Evolutionary conservation across 2,797 vertebrate genomes (phyloP).

Genomic region (Tadarida brasiliensis): DNA sequence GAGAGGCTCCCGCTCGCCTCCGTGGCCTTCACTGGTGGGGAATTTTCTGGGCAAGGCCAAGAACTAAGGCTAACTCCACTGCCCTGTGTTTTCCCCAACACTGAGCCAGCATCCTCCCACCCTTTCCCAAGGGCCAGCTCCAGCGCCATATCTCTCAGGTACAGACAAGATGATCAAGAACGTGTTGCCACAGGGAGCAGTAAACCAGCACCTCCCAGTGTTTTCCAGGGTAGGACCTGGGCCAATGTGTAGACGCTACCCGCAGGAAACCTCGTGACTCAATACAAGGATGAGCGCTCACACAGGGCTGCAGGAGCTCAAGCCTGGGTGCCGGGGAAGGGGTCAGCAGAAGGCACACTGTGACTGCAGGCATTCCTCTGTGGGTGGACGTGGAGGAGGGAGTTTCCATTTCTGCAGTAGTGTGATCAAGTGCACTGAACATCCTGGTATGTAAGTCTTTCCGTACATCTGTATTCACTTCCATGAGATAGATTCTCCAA

Average conservation of each 20-base stretch:
- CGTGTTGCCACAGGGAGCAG: neutral
- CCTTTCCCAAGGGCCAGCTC: neutral
- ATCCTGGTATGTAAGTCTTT: neutral
- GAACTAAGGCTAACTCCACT: neutral
- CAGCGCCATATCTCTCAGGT: accelerated
- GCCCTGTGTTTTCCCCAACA: neutral
- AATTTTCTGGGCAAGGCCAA: neutral
- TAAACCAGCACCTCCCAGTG: neutral
- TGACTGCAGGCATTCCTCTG: too few relatives aligned
- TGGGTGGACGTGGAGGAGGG: neutral
- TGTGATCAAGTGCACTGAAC: neutral
- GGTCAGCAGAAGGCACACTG: neutral
- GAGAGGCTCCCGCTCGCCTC: neutral
- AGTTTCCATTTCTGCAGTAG: neutral
- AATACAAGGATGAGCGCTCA: neutral
- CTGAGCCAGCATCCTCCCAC: neutral
- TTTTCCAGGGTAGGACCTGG: neutral
- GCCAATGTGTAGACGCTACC: neutral
- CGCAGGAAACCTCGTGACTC: neutral
- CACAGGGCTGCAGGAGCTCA: neutral
- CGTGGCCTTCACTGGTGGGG: neutral
- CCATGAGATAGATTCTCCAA: neutral
- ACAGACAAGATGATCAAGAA: neutral
- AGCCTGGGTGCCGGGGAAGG: neutral
- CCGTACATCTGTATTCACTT: neutral